Evolutionary conservation across 2,888 invertebrate genomes (phyloP), one percentile per base, ranked within the genome.

Genomic region (Carterocephalus palaemon): DNA sequence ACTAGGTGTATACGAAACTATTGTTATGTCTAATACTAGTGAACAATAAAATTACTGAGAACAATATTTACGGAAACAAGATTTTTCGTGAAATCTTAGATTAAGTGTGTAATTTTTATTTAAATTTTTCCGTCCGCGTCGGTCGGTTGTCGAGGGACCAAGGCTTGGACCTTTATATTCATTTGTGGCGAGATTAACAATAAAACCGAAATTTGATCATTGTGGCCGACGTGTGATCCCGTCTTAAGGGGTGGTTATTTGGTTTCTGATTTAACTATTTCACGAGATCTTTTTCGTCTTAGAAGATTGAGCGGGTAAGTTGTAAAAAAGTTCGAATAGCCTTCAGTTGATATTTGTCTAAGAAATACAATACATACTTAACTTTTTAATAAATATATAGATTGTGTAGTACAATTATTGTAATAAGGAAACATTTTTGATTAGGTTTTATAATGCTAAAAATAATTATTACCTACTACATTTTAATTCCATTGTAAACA

Each of bases 131-230:
- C 60, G 56, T 63, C 55, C 62, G 43, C 60, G 56, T 63, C 55
- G 62, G 59, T 66, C 72, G 66, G 70, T 75, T 76, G 75, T 74
- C 72, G 70, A 68, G 66, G 66, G 68, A 13, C 38, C 19, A 5
- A 23, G 68, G 59, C 67, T 68, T 72, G 67, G 73, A 73, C 67
- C 67, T 61, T 70, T 67, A 64, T 69, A 74, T 76, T 84, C 83
- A 82, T 83, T 85, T 82, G 70, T 65, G 70, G 64, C 62, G 54
- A 75, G 76, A 77, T 81, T 76, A 80, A 86, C 84, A 86, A 85
- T 86, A 86, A 86, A 86, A 85, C 81, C 79, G 84, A 84, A 85
- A 86, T 85, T 85, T 84, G 85, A 85, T 86, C 84, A 84, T 85
- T 84, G 82, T 77, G 74, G 65, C 67, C 64, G 69, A 55, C 60